Percentiles rank a stretch among this genome's conserved stretches.
phyloP scores from a whole-genome alignment of 2,797 vertebrate species.

The Semotilus atromaculatus region DNA sequence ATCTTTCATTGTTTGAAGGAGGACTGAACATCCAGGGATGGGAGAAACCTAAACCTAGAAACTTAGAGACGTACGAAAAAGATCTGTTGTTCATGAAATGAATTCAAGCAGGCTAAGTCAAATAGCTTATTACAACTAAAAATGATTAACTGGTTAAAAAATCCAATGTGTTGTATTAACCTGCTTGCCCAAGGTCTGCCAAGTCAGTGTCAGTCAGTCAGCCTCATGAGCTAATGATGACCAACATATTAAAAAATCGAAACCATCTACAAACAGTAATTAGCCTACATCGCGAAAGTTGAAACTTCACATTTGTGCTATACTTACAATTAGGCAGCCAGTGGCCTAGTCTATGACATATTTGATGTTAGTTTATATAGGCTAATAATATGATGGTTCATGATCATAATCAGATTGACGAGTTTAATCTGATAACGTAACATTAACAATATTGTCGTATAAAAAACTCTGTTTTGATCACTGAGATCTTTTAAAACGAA shows the following conservation, averaged over 20 bases:
- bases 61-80: no score
- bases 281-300: no score
- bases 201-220: background rate
- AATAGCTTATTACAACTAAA: background rate
- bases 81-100: background rate
- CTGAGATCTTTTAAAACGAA: background rate
- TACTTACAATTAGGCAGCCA: background rate
- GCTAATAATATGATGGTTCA: background rate
- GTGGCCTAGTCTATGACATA: background rate
- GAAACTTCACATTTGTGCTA: background rate
- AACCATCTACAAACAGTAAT: no score
- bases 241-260: no score
- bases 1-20: background rate
- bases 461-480: background rate
- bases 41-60: no score
- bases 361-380: no score
- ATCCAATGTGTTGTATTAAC: background rate
- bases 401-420: background rate
- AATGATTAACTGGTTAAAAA: background rate
- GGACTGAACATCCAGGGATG: no score
- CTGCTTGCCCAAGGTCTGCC: background rate
- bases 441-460: no score
- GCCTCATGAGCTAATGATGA: background rate
- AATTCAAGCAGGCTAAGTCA: background rate
- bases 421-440: background rate